Percentiles rank a stretch among this genome's conserved stretches.
Evolutionary conservation across 2,888 invertebrate genomes (phyloP).

Genomic region (Hemistola chrysoprasaria): DNA sequence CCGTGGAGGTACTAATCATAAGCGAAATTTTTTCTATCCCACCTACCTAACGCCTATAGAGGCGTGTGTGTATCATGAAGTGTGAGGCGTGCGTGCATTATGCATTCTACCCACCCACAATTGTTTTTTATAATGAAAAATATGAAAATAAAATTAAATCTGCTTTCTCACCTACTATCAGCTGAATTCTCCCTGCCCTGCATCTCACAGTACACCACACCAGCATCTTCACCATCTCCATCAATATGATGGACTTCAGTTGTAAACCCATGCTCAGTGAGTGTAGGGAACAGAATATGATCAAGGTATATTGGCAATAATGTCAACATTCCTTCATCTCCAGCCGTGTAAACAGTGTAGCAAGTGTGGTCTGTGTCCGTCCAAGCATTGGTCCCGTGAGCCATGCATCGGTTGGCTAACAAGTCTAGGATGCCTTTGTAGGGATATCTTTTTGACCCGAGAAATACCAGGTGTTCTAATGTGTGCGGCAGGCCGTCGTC

Average conservation of each 20-base stretch:
- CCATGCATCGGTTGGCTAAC: constrained; percentile 93
- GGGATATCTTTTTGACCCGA: constrained; percentile 94
- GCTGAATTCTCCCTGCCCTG: constrained; percentile 93
- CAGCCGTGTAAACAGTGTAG: constrained; percentile 93
- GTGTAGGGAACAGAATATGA: constrained; percentile 92
- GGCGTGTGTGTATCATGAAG: too few species aligned
- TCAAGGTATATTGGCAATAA: constrained; percentile 95
- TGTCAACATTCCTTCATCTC: constrained; percentile 91
- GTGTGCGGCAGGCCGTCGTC: constrained; percentile 97
- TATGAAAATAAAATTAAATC: background rate
- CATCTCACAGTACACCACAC: constrained; percentile 98
- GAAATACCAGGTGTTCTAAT: constrained; percentile 94
- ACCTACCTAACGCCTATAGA: too few species aligned
- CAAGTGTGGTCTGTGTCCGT: constrained; percentile 94
- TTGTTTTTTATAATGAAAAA: background rate
- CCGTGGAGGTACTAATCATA: too few species aligned
- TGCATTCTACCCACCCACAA: too few species aligned
- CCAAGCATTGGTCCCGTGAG: constrained; percentile 96
- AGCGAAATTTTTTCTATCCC: too few species aligned
- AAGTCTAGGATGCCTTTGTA: constrained; percentile 95
- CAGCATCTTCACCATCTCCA: constrained; percentile 93
- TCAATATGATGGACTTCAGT: constrained; percentile 97
- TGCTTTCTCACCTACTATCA: constrained; percentile 80
- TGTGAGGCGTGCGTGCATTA: too few species aligned
- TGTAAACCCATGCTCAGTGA: constrained; percentile 90